These are phyloP conservation scores for Meriones unguiculatus DNA, from an alignment of 2,113 vertebrate genomes.

Conservation along the genomic window DNA sequence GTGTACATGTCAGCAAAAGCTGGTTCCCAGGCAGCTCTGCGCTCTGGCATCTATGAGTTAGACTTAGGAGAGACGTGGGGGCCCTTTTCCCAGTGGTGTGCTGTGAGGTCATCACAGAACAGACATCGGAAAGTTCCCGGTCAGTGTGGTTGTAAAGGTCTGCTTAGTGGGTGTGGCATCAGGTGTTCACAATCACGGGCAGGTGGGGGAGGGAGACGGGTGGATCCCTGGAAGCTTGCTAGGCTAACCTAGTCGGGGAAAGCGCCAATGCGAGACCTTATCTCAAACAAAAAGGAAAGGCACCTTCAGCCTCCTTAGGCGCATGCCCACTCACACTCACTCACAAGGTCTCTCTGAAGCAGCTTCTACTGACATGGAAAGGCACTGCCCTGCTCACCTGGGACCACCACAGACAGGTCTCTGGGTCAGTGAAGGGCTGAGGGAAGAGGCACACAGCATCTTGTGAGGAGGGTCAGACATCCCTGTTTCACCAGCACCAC, in stretches of 20 bases:
- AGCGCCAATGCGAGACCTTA: neutral
- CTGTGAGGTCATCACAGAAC: neutral
- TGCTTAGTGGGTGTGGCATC: neutral
- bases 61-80: neutral
- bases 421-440: neutral
- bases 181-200: neutral
- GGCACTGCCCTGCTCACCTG: neutral
- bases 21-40: neutral
- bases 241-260: neutral
- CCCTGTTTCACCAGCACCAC: neutral
- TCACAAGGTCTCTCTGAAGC: neutral
- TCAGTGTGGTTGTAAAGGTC: neutral
- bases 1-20: neutral
- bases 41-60: neutral
- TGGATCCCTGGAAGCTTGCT: neutral
- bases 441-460: neutral
- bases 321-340: neutral
- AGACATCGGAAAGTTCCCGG: neutral
- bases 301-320: too few relatives aligned
- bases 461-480: neutral
- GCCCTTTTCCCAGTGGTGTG: neutral
- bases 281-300: neutral
- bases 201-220: neutral
- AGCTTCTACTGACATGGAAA: neutral
- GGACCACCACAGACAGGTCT: neutral